These are phyloP conservation scores for Prunella fulvescens DNA, from an alignment of 2,113 vertebrate species.

Conservation along the genomic window DNA sequence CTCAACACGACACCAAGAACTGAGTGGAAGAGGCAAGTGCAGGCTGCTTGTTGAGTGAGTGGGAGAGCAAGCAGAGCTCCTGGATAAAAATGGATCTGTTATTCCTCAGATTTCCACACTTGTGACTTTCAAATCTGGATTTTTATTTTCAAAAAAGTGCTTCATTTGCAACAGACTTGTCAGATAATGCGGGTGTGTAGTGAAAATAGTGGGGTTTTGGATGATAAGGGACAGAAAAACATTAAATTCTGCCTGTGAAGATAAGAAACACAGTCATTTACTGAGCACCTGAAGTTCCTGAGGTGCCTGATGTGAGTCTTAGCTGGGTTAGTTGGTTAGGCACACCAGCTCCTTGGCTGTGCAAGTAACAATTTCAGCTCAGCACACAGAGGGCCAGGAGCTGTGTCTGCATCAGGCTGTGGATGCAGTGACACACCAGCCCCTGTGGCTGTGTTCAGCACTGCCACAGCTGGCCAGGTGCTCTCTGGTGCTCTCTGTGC, in stretches of 20 bases:
- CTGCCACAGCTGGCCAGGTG: background rate
- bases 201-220: background rate
- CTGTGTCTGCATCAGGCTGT: background rate
- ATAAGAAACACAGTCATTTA: background rate
- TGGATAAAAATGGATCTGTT: constrained; percentile 9
- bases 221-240: background rate
- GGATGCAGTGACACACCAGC: background rate
- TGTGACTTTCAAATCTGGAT: background rate
- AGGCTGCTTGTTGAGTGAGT: background rate
- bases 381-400: background rate
- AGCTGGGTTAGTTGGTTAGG: background rate
- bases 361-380: background rate
- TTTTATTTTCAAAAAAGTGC: background rate
- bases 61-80: background rate
- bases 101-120: background rate
- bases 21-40: background rate
- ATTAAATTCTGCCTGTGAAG: background rate
- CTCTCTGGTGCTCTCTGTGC: background rate
- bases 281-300: background rate
- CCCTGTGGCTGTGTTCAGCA: background rate
- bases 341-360: background rate
- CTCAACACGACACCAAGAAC: background rate
- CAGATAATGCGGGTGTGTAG: background rate
- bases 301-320: background rate
- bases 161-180: background rate